A percentile compares a stretch with the other conserved stretches of the same genome.
Conservation (phyloP, 2,797 vertebrate genomes). For the Molossus molossus region DNA sequence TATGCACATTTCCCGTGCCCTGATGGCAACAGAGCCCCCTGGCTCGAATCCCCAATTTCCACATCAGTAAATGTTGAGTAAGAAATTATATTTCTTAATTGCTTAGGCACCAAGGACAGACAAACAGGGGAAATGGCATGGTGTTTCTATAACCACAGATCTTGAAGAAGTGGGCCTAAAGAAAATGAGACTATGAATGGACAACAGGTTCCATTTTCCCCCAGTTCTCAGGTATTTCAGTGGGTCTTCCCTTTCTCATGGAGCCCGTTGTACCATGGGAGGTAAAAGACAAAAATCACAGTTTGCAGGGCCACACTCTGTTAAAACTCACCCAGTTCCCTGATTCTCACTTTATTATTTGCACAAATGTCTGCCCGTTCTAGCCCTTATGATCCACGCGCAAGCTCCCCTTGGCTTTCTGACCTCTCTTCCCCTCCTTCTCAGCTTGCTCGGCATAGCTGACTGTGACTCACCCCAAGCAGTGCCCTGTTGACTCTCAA, state of each 20-base stretch:
- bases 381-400: fast-evolving
- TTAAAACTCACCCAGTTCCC: neutral
- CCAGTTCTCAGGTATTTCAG: too few relatives aligned
- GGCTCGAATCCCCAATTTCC: constrained; percentile 48
- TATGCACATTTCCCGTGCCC: neutral
- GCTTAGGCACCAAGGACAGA: constrained; percentile 52
- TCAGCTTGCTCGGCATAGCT: neutral
- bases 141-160: neutral
- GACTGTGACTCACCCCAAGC: neutral
- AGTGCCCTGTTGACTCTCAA: neutral
- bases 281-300: neutral
- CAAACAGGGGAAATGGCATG: neutral
- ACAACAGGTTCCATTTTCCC: neutral
- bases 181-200: neutral
- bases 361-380: neutral
- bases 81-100: constrained; percentile 57
- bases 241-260: neutral
- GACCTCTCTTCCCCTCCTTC: neutral
- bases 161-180: neutral
- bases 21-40: neutral
- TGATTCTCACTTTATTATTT: too few relatives aligned
- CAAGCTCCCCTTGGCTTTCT: fast-evolving
- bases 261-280: fast-evolving
- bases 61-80: constrained; percentile 61
- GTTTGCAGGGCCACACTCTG: neutral